Evolutionary conservation across 2,797 vertebrate genomes (phyloP), one percentile per base, ranked within the genome.

Genomic region (Argyrosomus regius): DNA sequence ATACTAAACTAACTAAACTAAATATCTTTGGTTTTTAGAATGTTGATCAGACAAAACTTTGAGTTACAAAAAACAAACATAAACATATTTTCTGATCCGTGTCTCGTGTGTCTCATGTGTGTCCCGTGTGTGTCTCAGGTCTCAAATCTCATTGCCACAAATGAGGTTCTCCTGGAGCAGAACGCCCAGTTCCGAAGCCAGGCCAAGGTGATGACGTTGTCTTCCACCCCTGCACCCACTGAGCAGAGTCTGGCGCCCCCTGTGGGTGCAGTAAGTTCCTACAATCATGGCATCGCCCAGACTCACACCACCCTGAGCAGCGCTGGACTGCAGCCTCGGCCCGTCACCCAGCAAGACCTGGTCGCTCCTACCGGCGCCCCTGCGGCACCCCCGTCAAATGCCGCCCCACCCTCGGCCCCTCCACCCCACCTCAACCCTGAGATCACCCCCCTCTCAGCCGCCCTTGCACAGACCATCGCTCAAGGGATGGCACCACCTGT

Each of bases 231-330:
- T 3, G 93, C 97, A 0, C 96, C 96, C 20, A 94, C 93, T 1
- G 98, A 99, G 91, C 98, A 99, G 94, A 96, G 92, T 72, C 88
- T 99, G 91, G 96, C 92, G 0, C 96, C 97, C 67, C 95, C 97
- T 0, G 97, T 99, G 78, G 97, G 97, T 4, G 94, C 97, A 6
- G 96, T 99, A 0, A 96, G 97, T 90, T 98, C 97, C 90, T 99
- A 98, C 95, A 99, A 98, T 87, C 98, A 98, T 78, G 95, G 97
- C 93, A 98, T 99, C 3, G 98, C 98, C 1, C 98, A 99, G 96
- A 99, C 98, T 2, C 98, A 99, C 93, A 99, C 98, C 77, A 99
- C 98, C 13, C 96, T 99, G 85, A 99, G 98, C 96, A 99, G 97
- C 70, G 97, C 98, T 14, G 97, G 97, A 26, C 93, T 99, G 31